Evolutionary conservation across 2,888 invertebrate species (phyloP).

Genomic region (Mythimna vitellina): DNA sequence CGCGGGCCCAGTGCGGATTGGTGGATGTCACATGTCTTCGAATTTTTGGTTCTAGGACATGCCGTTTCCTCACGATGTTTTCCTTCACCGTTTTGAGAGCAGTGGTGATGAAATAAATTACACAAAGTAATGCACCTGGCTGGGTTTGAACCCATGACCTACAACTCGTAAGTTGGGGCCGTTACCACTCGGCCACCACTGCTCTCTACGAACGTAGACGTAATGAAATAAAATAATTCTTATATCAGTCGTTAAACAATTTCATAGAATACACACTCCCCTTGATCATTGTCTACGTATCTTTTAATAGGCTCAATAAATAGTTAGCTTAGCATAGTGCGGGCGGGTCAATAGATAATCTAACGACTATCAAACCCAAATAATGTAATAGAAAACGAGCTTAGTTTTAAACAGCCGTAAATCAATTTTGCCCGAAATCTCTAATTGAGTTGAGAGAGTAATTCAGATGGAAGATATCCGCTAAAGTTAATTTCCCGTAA

Average conservation of each 20-base stretch:
- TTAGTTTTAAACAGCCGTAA: slow-evolving; percentile 84
- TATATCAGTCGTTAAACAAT: slow-evolving; percentile 43
- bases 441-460: slow-evolving; percentile 77
- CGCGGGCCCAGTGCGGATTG: no score
- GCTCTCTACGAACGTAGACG: no score
- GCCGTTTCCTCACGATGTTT: no score
- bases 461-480: slow-evolving; percentile 77
- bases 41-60: no score
- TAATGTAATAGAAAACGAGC: slow-evolving; percentile 79
- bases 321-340: slow-evolving; percentile 65
- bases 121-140: no score
- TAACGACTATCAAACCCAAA: slow-evolving; percentile 76
- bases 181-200: no score
- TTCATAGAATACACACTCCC: slow-evolving; percentile 32
- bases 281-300: slow-evolving; percentile 35
- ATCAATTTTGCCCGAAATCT: slow-evolving; percentile 78
- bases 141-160: no score
- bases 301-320: slow-evolving; percentile 59
- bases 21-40: no score
- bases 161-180: no score
- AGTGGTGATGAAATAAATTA: no score
- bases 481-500: slow-evolving; percentile 65
- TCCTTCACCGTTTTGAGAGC: no score
- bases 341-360: slow-evolving; percentile 66
- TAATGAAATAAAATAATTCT: slow-evolving; percentile 21